Evolutionary conservation across 2,888 invertebrate species (phyloP), one percentile per base, ranked within the genome.

Genomic region (Melolontha melolontha): DNA sequence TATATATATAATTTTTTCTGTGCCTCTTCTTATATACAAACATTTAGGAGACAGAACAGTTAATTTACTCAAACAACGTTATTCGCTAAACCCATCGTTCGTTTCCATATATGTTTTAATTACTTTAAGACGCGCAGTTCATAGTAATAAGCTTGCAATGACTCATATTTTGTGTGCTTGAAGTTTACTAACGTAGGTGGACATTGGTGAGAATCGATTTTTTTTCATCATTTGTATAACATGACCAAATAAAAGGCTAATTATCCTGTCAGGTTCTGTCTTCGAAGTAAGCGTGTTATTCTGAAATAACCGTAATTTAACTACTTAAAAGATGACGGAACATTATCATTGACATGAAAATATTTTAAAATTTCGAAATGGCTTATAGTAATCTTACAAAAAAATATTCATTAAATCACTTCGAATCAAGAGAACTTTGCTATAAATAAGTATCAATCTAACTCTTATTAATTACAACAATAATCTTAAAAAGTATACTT

Each of bases 51-150:
- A 44, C 40, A 16, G 14, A 59, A 59, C 59, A 44, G 59, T 59
- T 59, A 59, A 59, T 59, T 59, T 59, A 44, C 44, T 29, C 44
- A 14, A 59, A 59, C 44, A 57, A 59, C 22, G 42, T 42, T 57
- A 42, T 57, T 57, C n/a, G 41, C 57, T 55, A 40, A 55, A 41
- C 42, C 22, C 41, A 22, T 52, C 52, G 22, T 42, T 14, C 17
- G 14, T 44, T 59, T 59, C 59, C 59, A 59, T 59, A 59, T 59
- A 27, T 29, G 59, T 44, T 44, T 59, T 59, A 59, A 59, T 44
- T 59, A 44, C 44, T 59, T 59, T 29, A 12, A 41, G 44, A 59
- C 59, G 59, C 12, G 59, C 22, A n/a, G 29, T 29, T 59, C 44
- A 44, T 44, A 59, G 29, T 29, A 59, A 59, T 44, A 44, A 29